Base-by-base conservation (phyloP, 2,797 vertebrate genomes). In the Denticeps clupeoides region DNA sequence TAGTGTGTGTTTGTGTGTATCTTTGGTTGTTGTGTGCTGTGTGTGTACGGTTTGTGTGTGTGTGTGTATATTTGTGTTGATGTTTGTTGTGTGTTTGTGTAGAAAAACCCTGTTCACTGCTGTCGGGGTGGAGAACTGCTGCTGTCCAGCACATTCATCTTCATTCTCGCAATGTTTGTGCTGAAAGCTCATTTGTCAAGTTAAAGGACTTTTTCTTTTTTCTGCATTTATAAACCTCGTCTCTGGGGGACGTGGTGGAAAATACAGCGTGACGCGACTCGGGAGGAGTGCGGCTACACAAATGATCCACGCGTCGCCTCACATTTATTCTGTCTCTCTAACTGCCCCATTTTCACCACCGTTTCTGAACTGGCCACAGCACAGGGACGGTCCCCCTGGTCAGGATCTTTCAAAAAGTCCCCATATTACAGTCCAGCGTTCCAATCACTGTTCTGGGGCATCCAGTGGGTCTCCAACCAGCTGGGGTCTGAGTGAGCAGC, bases 101-200 rank as follows among this genome's bases (percentile, higher is more conserved):
- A n/a, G n/a, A 18, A 38, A n/a, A n/a, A n/a, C n/a, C n/a, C n/a
- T n/a, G n/a, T n/a, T n/a, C n/a, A n/a, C n/a, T n/a, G n/a, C n/a
- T n/a, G n/a, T n/a, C n/a, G n/a, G n/a, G n/a, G n/a, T n/a, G n/a
- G n/a, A n/a, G n/a, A n/a, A n/a, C n/a, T n/a, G n/a, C n/a, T n/a
- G n/a, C n/a, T n/a, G n/a, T n/a, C n/a, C n/a, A 76, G 80, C 75
- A 79, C 75, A 83, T 84, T 82, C 77, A 78, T 78, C 64, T 81
- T 78, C 69, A 74, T 82, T 83, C 70, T 9, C 65, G 51, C 58
- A 70, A 72, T 72, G 62, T 75, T 57, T 66, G 71, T 68, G 69
- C 64, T 67, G 72, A 82, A 77, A 81, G 64, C 80, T 79, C 71
- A 77, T 86, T 85, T 82, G 79, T 85, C 78, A 75, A 80, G 69